phyloP scores from a whole-genome alignment of 2,888 invertebrate species.

The Acanthacorydalis orientalis region DNA sequence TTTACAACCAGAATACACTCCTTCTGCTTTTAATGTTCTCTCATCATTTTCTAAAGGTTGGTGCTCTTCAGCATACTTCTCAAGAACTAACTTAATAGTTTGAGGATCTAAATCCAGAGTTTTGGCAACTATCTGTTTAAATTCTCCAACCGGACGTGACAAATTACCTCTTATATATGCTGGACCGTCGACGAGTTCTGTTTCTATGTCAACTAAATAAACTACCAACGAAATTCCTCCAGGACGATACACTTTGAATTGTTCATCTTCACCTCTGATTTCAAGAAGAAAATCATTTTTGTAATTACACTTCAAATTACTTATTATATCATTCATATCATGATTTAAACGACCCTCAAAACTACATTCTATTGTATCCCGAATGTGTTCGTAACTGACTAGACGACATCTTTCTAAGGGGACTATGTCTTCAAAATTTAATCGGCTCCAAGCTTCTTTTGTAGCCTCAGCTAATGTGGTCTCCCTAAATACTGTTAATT shows the following conservation, averaged over 20 bases:
- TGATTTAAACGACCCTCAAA: conserved; percentile 41
- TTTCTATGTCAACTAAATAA: conserved; percentile 39
- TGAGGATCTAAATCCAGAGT: conserved; percentile 27
- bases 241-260: conserved; percentile 42
- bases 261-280: conserved; percentile 37
- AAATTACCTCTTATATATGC: conserved; percentile 38
- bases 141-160: conserved; percentile 34
- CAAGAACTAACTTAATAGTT: conserved; percentile 28
- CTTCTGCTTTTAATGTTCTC: conserved; percentile 22
- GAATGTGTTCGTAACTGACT: conserved; percentile 46
- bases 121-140: conserved; percentile 36
- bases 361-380: conserved; percentile 47
- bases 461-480: conserved; percentile 41
- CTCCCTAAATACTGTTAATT: conserved; percentile 39
- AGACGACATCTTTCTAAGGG: conserved; percentile 51
- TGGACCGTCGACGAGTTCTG: conserved; percentile 43
- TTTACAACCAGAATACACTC: conserved; percentile 23
- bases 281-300: conserved; percentile 48
- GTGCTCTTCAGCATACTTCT: conserved; percentile 24
- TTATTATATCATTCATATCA: conserved; percentile 27
- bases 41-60: conserved; percentile 24
- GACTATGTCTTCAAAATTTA: conserved; percentile 38
- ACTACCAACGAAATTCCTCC: conserved; percentile 42
- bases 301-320: conserved; percentile 25
- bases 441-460: conserved; percentile 36